Percentiles rank a stretch among this genome's conserved stretches.
These are phyloP conservation scores for Geodia barretti DNA, from an alignment of 37 sponge, comb jelly and placozoan species.

Conservation along the genomic window DNA sequence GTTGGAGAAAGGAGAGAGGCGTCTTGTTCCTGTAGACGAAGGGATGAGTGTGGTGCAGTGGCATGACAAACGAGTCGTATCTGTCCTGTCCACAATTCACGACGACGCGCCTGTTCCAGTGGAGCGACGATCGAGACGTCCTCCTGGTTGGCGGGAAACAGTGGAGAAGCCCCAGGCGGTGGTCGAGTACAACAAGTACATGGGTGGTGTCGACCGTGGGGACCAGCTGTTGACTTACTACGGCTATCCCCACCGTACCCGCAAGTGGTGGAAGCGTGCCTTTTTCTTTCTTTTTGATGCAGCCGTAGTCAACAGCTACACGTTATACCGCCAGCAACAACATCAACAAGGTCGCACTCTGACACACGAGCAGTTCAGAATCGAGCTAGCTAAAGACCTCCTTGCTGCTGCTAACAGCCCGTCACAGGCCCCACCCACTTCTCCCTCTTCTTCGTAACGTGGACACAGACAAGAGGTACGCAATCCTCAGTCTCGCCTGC, in stretches of 20 bases:
- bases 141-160: constrained; percentile 14
- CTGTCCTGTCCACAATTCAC: constrained; percentile 34
- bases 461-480: neutral
- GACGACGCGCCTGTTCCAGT: neutral
- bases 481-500: neutral
- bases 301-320: constrained; percentile 25
- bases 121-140: neutral
- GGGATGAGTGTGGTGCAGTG: constrained; percentile 17
- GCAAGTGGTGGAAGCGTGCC: constrained; percentile 33
- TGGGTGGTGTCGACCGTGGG: constrained; percentile 36
- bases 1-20: constrained; percentile 7
- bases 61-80: constrained; percentile 23
- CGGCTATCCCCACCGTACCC: constrained; percentile 12
- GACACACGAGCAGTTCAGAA: constrained; percentile 30
- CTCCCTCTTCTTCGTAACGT: neutral
- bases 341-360: neutral
- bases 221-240: constrained; percentile 49
- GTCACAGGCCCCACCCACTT: neutral
- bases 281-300: constrained; percentile 24
- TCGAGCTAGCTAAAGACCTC: constrained; percentile 11
- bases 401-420: neutral
- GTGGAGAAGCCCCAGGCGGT: constrained; percentile 20
- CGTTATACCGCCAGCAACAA: neutral
- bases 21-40: neutral
- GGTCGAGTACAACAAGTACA: constrained; percentile 36